Conservation (phyloP, 1,140 invertebrate genomes). For the Diabrotica virgifera region DNA sequence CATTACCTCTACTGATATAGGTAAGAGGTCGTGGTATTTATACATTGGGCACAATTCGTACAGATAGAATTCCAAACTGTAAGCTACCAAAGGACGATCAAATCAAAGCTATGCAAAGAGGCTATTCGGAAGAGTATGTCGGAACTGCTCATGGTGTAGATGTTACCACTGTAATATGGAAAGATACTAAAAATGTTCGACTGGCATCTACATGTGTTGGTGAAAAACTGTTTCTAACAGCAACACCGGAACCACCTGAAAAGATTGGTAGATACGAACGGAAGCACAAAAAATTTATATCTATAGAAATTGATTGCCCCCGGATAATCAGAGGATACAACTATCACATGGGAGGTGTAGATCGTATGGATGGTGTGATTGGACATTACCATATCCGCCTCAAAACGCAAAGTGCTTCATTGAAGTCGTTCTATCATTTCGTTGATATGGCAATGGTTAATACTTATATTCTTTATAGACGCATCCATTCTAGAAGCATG, state of each 20-base stretch:
- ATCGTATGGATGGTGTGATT: too few relatives aligned
- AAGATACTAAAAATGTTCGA: constrained; percentile 30
- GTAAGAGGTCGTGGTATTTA: background rate
- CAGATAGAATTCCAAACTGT: background rate
- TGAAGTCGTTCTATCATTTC: too few relatives aligned
- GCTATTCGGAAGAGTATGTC: constrained; percentile 10
- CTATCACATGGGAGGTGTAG: too few relatives aligned
- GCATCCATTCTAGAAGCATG: too few relatives aligned
- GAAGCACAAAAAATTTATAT: constrained; percentile 24
- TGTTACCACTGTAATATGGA: constrained; percentile 29
- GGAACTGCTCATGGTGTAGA: constrained; percentile 20
- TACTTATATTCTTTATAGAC: too few relatives aligned
- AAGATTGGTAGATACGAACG: constrained; percentile 18
- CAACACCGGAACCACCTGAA: background rate
- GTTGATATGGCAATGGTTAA: too few relatives aligned
- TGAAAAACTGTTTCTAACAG: background rate
- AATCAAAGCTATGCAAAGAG: background rate
- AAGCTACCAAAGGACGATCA: background rate
- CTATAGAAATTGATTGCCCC: constrained; percentile 21
- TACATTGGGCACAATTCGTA: background rate
- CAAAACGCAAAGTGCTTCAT: too few relatives aligned
- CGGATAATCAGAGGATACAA: too few relatives aligned
- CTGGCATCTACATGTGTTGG: constrained; percentile 20
- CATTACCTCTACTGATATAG: background rate
- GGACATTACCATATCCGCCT: too few relatives aligned